Evolutionary conservation across 2,888 invertebrate genomes (phyloP), one percentile per base, ranked within the genome.

Genomic region (Sthenelais limicola): DNA sequence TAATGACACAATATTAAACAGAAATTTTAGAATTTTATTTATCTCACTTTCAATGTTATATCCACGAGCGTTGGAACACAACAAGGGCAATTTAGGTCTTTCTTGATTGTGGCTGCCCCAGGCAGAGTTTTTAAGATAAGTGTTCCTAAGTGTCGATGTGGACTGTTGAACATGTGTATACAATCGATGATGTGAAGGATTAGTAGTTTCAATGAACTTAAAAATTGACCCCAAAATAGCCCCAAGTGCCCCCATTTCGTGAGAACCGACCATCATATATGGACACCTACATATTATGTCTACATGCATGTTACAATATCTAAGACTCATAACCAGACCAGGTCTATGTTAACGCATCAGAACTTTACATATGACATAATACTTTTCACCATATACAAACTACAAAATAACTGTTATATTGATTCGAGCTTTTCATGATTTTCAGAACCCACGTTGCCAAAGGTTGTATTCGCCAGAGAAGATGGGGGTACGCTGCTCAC

Each of bases 391-490:
- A n/a, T n/a, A n/a, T n/a, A n/a, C n/a, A n/a, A n/a, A n/a, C n/a
- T n/a, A n/a, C n/a, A n/a, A n/a, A n/a, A n/a, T n/a, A n/a, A n/a
- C n/a, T n/a, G n/a, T n/a, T n/a, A n/a, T n/a, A n/a, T n/a, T 48
- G 48, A 24, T 3, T 2, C 24, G 2, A 21, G 24, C 26, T 56
- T 32, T 32, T 56, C 18, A 33, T 21, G 18, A 5, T 4, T 28
- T 3, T 33, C 56, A 56, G 56, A 52, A 33, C 12, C n/a, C n/a
- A 30, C 2, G 32, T 33, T 9, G 33, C 24, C 48, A 15, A 68
- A 68, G 24, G n/a, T 68, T 5, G 68, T 68, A 26, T 68, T 68
- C 52, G 68, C 48, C 3, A 33, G 33, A 24, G n/a, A 12, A 51
- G 32, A 48, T 18, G 51, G 52, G 9, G 32, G 33, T 33, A 32